phyloP scores from a whole-genome alignment of 2,888 invertebrate species.

The Sceliomorpha sp. region DNA sequence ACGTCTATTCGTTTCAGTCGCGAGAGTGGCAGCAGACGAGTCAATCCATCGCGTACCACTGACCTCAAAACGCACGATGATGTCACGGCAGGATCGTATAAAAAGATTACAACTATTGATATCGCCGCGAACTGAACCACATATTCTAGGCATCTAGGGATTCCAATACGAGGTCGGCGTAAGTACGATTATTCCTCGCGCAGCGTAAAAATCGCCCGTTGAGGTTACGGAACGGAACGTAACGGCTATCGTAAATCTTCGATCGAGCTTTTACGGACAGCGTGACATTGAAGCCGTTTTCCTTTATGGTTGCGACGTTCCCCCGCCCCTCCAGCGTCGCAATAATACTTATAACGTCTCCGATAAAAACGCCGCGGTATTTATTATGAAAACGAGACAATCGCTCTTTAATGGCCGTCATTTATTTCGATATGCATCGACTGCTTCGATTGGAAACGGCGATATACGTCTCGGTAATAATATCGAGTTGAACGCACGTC shows the following conservation, averaged over 20 bases:
- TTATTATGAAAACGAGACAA: constrained; percentile 23
- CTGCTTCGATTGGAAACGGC: constrained; percentile 7
- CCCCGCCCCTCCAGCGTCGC: not conserved
- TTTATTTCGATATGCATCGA: constrained; percentile 3
- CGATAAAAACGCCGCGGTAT: constrained; percentile 7
- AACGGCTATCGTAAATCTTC: constrained; percentile 28
- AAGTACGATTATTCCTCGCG: constrained; percentile 26
- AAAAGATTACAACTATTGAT: constrained; percentile 50
- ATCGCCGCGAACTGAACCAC: constrained; percentile 34
- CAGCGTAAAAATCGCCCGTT: constrained; percentile 19
- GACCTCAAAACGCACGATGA: constrained; percentile 69
- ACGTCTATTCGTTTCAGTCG: constrained; percentile 41
- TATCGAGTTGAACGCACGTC: not conserved
- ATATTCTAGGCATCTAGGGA: constrained; percentile 35
- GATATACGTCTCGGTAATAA: constrained; percentile 9
- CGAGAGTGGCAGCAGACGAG: constrained; percentile 56
- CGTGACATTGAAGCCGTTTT: constrained; percentile 17
- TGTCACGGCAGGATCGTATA: constrained; percentile 60
- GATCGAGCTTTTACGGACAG: constrained; percentile 27
- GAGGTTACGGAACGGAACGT: constrained; percentile 17
- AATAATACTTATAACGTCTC: not conserved
- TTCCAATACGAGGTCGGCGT: constrained; percentile 47
- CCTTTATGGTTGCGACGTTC: constrained; percentile 7
- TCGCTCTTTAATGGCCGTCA: constrained; percentile 29
- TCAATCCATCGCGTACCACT: constrained; percentile 72